Base-by-base conservation (phyloP, 2,888 invertebrate genomes). In the Aricia artaxerxes region DNA sequence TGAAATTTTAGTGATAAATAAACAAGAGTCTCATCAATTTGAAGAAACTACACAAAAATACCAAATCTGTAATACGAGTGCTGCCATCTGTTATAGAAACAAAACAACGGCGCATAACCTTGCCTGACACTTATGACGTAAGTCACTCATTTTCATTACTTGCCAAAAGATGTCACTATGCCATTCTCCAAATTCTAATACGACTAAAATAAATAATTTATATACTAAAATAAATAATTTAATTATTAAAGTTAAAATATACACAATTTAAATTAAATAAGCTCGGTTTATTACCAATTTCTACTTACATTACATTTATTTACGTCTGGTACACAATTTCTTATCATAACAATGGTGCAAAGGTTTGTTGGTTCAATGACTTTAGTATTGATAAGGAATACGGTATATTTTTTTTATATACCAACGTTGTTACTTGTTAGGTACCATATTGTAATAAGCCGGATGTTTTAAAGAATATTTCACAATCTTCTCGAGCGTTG, bases 1-100 rank as follows among this genome's bases (percentile, higher is more conserved):
- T 53, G 3, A 60, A 60, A 60, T 60, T 60, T 60, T 60, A 53
- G 13, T 53, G 3, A 53, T 13, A 53, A 2, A 53, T 13, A 38
- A 40, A 40, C 6, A 40, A 40, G 7, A 44, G 7, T 44, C 44
- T 53, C 53, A 53, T 11, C 53, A 53, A 13, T 53, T 11, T 13
- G 53, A 53, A 53, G 4, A 57, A 57, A 16, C 57, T 61, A 4
- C 1, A 53, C 13, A 9, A 24, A 24, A 61, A 24, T 0, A 24
- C 61, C 3, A 61, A 31, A 24, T 4, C 3, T 11, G 11, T 24
- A 24, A 31, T 64, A 64, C 24, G 64, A 31, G 64, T 31, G 64
- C 64, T 64, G 64, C 64, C 64, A 64, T 64, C 64, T 64, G 64
- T 64, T 64, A 9, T 64, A 31, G 24, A 24, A 64, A 64, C 31